These are phyloP conservation scores for Tethya wilhelma DNA, from an alignment of 37 sponge, comb jelly and placozoan genomes.

Conservation along the genomic window DNA sequence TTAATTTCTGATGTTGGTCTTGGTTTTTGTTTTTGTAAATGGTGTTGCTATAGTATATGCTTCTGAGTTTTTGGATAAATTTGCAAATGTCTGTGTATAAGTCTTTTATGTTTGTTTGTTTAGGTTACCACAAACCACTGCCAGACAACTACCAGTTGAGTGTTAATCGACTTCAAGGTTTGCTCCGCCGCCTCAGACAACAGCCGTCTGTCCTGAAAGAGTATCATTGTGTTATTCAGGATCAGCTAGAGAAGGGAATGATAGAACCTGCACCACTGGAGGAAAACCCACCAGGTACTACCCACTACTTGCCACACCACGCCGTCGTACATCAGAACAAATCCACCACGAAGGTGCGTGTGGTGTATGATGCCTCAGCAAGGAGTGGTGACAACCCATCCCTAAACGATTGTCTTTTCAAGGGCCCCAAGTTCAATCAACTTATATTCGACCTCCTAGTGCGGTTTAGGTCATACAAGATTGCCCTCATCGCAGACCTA, in stretches of 20 bases:
- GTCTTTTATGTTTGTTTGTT: too few species aligned
- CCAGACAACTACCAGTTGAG: constrained; percentile 59
- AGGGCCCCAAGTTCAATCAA: constrained; percentile 57
- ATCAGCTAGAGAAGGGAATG: constrained; percentile 48
- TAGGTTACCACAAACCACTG: constrained; percentile 22
- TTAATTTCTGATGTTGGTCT: too few species aligned
- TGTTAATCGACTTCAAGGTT: constrained; percentile 27
- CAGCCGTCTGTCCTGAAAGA: constrained; percentile 45
- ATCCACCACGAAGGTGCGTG: constrained; percentile 49
- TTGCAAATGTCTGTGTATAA: too few species aligned
- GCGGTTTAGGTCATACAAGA: constrained; percentile 36
- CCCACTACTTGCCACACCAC: constrained; percentile 68
- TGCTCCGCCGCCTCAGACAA: constrained; percentile 46
- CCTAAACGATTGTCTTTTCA: constrained; percentile 52
- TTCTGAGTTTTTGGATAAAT: too few species aligned
- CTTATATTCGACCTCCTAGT: constrained; percentile 41
- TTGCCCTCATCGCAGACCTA: constrained; percentile 51
- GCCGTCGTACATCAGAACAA: constrained; percentile 57
- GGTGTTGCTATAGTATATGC: too few species aligned
- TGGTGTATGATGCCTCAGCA: constrained; percentile 55
- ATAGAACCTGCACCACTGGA: constrained; percentile 29
- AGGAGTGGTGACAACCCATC: constrained; percentile 30
- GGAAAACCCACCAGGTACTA: background rate
- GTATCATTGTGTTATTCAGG: constrained; percentile 50
- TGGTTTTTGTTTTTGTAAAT: too few species aligned